Conservation (phyloP, 2,113 vertebrate species). For the Pachypanchax playfairii region DNA sequence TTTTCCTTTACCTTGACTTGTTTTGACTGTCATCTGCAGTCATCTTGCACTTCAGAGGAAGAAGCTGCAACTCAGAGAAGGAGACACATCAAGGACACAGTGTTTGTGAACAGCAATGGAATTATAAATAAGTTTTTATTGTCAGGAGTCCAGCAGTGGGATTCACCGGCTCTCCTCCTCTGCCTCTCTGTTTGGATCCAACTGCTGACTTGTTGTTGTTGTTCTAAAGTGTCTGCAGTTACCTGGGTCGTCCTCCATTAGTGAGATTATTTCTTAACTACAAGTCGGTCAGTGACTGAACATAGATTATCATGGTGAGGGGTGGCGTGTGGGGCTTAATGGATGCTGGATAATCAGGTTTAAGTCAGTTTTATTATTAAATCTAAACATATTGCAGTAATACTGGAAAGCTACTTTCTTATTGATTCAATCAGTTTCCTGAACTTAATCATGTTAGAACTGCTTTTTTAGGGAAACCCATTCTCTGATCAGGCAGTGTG, state of each 20-base stretch:
- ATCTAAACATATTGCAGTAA: not conserved
- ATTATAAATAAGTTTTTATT: too few species aligned
- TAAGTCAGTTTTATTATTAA: not conserved
- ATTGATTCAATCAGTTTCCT: not conserved
- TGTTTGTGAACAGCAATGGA: too few species aligned
- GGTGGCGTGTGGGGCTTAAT: not conserved
- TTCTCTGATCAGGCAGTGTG: not conserved
- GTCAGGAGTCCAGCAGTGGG: not conserved
- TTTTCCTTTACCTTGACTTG: too few species aligned
- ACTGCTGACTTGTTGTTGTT: slow-evolving; percentile 1
- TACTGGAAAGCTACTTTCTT: slow-evolving; percentile 5
- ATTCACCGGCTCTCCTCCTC: not conserved
- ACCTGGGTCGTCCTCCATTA: slow-evolving; percentile 56
- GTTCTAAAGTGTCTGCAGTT: slow-evolving; percentile 22
- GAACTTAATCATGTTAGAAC: not conserved
- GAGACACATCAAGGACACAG: too few species aligned
- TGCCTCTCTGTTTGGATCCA: not conserved
- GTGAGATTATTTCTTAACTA: slow-evolving; percentile 47
- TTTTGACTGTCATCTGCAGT: too few species aligned
- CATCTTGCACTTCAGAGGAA: too few species aligned
- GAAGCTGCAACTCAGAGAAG: too few species aligned
- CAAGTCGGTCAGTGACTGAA: slow-evolving; percentile 48
- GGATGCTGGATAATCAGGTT: slow-evolving; percentile 1
- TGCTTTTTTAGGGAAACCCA: not conserved
- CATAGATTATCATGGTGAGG: slow-evolving; percentile 30